Evolutionary conservation across 2,888 invertebrate species (phyloP).

Genomic region (Tribolium freemani): DNA sequence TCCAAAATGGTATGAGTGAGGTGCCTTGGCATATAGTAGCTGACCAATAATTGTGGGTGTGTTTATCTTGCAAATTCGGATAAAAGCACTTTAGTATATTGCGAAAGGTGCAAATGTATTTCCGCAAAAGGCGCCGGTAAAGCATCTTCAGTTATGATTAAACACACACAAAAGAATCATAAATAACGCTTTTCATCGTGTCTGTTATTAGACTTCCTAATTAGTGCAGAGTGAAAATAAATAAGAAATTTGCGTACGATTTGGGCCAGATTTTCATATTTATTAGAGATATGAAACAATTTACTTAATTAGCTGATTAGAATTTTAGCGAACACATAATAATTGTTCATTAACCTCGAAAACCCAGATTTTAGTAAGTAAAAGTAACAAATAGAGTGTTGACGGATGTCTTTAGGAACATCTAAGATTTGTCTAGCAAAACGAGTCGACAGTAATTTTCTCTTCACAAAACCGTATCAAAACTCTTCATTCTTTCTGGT

Average conservation of each 20-base stretch:
- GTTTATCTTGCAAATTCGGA: not conserved
- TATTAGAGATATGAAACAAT: constrained; percentile 14
- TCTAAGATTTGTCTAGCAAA: not conserved
- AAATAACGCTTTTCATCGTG: not conserved
- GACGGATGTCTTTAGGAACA: not conserved
- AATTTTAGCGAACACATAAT: not conserved
- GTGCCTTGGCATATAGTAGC: not conserved
- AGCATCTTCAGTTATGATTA: not conserved
- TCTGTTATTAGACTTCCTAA: not conserved
- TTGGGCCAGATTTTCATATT: constrained; percentile 10
- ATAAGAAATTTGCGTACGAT: not conserved
- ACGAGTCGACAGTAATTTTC: constrained; percentile 28
- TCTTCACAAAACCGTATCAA: constrained; percentile 33
- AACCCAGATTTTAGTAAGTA: not conserved
- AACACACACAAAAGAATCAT: not conserved
- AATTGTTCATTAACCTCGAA: not conserved
- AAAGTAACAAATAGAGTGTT: not conserved
- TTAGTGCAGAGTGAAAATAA: constrained; percentile 1
- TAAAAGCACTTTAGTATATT: not conserved
- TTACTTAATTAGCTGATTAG: not conserved
- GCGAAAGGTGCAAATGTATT: not conserved
- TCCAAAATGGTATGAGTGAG: not conserved
- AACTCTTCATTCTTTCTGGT: constrained; percentile 33
- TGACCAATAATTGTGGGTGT: not conserved
- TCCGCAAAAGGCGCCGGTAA: constrained; percentile 16